These are phyloP conservation scores for Plagodis dolabraria DNA, from an alignment of 2,888 invertebrate genomes.

Conservation along the genomic window DNA sequence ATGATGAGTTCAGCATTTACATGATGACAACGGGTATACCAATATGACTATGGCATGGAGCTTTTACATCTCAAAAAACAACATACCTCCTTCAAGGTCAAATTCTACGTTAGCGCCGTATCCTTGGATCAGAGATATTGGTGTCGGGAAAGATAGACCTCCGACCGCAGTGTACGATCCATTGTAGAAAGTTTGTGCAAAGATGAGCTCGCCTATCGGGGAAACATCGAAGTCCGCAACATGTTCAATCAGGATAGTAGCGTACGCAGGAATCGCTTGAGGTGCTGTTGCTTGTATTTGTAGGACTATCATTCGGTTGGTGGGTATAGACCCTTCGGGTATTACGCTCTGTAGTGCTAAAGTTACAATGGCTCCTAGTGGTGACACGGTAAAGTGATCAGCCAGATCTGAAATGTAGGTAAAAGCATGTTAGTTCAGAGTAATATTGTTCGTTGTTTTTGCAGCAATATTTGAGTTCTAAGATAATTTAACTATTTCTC, in stretches of 20 bases:
- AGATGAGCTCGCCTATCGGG: conserved; percentile 25
- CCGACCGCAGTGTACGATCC: conserved; percentile 36
- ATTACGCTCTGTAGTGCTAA: conserved; percentile 30
- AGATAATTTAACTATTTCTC: neutral
- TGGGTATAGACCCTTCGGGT: conserved; percentile 43
- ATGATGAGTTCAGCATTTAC: neutral
- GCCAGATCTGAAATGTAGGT: conserved; percentile 15
- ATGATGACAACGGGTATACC: too few relatives aligned
- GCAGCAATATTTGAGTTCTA: neutral
- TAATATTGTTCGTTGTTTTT: neutral
- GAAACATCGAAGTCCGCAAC: conserved; percentile 17
- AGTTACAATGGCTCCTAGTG: conserved; percentile 19
- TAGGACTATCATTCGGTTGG: conserved; percentile 42
- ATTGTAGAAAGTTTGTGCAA: conserved; percentile 42
- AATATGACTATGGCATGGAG: neutral
- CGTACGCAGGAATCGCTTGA: conserved; percentile 38
- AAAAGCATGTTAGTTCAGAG: neutral
- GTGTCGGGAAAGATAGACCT: conserved; percentile 35
- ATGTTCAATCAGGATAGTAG: conserved; percentile 47
- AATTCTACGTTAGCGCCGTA: conserved; percentile 42
- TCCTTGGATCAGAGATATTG: conserved; percentile 40
- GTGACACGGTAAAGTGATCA: conserved; percentile 15
- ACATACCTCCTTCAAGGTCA: conserved; percentile 45
- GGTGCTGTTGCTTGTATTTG: conserved; percentile 46
- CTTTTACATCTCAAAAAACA: conserved; percentile 5